phyloP scores from a whole-genome alignment of 2,113 vertebrate genomes.

The Mus musculus region DNA sequence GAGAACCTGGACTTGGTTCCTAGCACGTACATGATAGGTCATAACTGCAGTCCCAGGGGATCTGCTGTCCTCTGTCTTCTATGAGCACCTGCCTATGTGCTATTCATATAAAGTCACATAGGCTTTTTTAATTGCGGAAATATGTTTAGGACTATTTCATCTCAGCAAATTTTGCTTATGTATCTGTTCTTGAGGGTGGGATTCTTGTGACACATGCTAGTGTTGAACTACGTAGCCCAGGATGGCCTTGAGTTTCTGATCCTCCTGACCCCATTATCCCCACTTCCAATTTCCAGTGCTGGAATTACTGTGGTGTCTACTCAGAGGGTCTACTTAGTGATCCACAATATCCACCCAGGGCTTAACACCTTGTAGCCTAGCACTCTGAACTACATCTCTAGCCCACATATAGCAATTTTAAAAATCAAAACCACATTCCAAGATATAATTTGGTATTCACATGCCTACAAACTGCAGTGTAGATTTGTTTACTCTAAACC shows the following conservation, averaged over 20 bases:
- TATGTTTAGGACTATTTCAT: not conserved
- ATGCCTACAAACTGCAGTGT: not conserved
- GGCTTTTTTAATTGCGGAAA: not conserved
- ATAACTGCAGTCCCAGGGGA: not conserved
- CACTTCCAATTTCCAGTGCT: not conserved
- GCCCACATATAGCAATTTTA: not conserved
- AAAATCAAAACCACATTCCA: not conserved
- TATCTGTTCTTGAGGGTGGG: not conserved
- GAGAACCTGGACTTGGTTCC: not conserved
- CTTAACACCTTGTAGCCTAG: not conserved
- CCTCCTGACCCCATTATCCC: not conserved
- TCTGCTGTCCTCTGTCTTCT: not conserved
- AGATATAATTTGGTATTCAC: not conserved
- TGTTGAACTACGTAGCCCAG: not conserved
- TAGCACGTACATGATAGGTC: not conserved
- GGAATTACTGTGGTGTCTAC: not conserved
- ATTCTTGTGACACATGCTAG: not conserved
- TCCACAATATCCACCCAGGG: not conserved
- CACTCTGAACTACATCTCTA: not conserved
- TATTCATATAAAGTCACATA: not conserved
- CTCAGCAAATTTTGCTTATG: not conserved
- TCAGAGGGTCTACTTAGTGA: not conserved
- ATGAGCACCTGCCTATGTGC: not conserved
- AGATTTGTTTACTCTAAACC: not conserved
- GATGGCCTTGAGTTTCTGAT: not conserved